Conservation (phyloP, 2,888 invertebrate genomes). For the Morpho achilles region DNA sequence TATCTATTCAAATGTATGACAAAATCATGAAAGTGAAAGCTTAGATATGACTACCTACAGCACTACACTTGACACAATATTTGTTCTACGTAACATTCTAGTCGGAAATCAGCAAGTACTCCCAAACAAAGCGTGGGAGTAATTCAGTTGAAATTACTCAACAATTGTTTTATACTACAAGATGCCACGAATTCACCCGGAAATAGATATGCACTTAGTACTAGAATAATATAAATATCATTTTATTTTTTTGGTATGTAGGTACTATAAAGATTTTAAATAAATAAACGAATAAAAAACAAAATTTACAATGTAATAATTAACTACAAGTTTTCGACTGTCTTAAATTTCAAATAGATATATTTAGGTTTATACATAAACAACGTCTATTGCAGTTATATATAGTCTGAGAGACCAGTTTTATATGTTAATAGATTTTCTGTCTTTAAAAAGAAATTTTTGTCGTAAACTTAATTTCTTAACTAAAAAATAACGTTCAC, state of each 20-base stretch:
- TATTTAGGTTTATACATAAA: too few relatives aligned
- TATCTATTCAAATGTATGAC: slow-evolving; percentile 41
- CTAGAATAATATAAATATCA: too few relatives aligned
- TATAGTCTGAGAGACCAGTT: neutral
- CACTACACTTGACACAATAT: slow-evolving; percentile 48
- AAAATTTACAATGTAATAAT: too few relatives aligned
- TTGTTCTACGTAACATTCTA: slow-evolving; percentile 37
- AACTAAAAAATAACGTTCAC: slow-evolving; percentile 22
- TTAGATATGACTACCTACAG: slow-evolving; percentile 45
- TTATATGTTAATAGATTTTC: slow-evolving; percentile 1
- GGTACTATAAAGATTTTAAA: too few relatives aligned
- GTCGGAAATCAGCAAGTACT: slow-evolving; percentile 32
- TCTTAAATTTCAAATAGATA: too few relatives aligned
- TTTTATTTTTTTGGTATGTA: too few relatives aligned
- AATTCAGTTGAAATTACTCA: slow-evolving; percentile 20
- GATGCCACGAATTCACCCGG: too few relatives aligned
- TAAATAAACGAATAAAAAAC: too few relatives aligned
- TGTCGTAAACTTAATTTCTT: slow-evolving; percentile 7
- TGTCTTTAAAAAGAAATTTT: neutral
- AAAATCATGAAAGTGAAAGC: slow-evolving; percentile 63
- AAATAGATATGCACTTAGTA: too few relatives aligned
- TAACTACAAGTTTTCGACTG: too few relatives aligned
- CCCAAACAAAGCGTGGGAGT: slow-evolving; percentile 27
- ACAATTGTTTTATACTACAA: neutral
- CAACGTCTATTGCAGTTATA: too few relatives aligned